These are phyloP conservation scores for Phaenicophaeus curvirostris DNA, from an alignment of 2,797 vertebrate species.

Conservation along the genomic window DNA sequence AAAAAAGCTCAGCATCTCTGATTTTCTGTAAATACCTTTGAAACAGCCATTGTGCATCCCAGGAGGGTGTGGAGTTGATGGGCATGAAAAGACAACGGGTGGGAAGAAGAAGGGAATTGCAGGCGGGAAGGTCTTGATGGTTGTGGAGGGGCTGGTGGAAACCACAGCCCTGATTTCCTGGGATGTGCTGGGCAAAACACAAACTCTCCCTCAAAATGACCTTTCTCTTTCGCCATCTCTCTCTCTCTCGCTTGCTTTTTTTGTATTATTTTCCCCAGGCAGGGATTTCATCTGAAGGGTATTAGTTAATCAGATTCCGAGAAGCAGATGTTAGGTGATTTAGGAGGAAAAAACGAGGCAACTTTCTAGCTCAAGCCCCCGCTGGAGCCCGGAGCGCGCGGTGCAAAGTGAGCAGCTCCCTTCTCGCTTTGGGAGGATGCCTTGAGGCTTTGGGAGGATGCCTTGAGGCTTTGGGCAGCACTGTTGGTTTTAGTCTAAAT, in stretches of 20 bases:
- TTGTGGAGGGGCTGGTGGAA: not conserved
- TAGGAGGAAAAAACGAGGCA: conserved; percentile 26
- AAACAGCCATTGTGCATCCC: accelerated
- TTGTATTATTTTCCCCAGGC: not conserved
- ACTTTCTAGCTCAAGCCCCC: conserved; percentile 23
- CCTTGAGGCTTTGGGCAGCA: not conserved
- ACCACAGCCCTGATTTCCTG: accelerated
- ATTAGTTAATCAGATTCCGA: conserved; percentile 74
- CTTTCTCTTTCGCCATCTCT: not conserved
- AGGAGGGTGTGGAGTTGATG: accelerated
- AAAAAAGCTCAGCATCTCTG: not conserved
- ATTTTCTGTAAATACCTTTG: not conserved
- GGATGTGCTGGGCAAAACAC: not conserved
- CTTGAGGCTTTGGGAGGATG: not conserved
- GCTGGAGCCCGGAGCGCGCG: accelerated
- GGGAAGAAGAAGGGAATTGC: not conserved
- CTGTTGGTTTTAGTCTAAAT: not conserved
- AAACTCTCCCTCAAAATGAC: conserved; percentile 1
- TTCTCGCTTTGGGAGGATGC: not conserved
- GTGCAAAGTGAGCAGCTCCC: not conserved
- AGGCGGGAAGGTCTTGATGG: accelerated
- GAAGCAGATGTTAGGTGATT: conserved; percentile 74
- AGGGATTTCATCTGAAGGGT: conserved; percentile 67
- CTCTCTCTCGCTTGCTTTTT: not conserved
- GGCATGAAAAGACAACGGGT: not conserved